Evolutionary conservation across 2,113 vertebrate species (phyloP), one percentile per base, ranked within the genome.

Genomic region (Fregata magnificens): DNA sequence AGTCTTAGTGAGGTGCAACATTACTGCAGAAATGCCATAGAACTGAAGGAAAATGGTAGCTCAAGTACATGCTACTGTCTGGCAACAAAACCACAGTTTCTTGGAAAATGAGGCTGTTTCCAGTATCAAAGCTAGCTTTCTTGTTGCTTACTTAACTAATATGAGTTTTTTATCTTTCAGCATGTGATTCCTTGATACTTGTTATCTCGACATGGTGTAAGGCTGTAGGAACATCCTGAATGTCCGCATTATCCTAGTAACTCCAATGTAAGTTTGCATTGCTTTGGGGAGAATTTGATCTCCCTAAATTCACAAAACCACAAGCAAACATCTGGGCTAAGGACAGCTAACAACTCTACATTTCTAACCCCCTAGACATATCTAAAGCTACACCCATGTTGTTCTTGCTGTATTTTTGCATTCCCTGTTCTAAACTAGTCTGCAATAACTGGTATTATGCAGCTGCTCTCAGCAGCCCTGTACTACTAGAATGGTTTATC

Each of bases 331-430:
- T 25, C 19, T 62, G 14, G 55, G 15, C 28, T 34, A 67, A 71
- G 42, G 47, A 26, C 16, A 69, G 7, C 10, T 28, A 53, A 32
- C 26, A 13, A 20, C 44, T 26, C 18, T n/a, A 72, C 3, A 25
- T 31, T 44, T 84, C 55, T 66, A 73, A 50, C 2, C 2, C 15
- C 6, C 13, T 28, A 44, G n/a, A 78, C 9, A 14, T 14, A 59
- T 15, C 9, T 84, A 74, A 45, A 80, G 5, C 2, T 71, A n/a
- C 2, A 1, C 3, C 5, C 2, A 0, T 76, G 18, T 42, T 72
- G 0, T 26, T 88, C 0, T 7, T 72, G 34, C 10, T 71, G 2
- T 45, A 10, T 31, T 83, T 88, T 86, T 59, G 5, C 14, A 24
- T 31, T 65, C 10, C 15, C 15, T 80, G 2, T 29, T 80, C 25